Evolutionary conservation across 1,140 invertebrate species (phyloP), one percentile per base, ranked within the genome.

Genomic region (Hyphantria cunea): DNA sequence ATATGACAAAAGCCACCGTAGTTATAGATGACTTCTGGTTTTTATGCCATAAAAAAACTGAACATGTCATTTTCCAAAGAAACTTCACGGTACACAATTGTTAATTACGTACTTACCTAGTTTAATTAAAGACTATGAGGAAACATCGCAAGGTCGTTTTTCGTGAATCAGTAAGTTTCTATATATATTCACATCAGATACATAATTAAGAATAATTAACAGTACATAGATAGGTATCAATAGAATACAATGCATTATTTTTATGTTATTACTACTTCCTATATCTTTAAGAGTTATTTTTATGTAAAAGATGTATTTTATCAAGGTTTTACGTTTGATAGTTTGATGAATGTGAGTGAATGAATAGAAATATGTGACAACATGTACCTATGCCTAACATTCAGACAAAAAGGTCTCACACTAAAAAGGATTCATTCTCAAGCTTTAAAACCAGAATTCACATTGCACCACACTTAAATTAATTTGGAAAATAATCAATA

Each of bases 121-220:
- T 47, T 42, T 62, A 62, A 62, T 62, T 62, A 53, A 39, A 41
- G 11, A 53, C 17, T 25, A 51, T 52, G 52, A 52, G 59, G 59
- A 62, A 62, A 53, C 50, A 13, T 44, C 11, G 4, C 59, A 62
- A 62, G 59, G 59, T 37, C 59, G 31, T 9, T 13, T 45, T 45
- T 25, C 17, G 17, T 25, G 17, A 25, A 25, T 11, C 9, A 11
- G 37, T 39, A 11, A 39, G 37, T 11, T 39, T 39, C 17, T 25
- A 25, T 25, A 25, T 25, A 25, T 25, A 25, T 25, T 25, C 5
- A 25, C 17, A 25, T 25, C 17, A 25, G 5, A 25, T 25, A 25
- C 17, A 25, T 25, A 25, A 25, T 25, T 25, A 25, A 25, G 42
- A 55, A 45, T 55, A 47, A 58, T 49, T 55, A 25, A 17, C n/a